phyloP scores from a whole-genome alignment of 37 sponge, comb jelly and placozoan genomes.

The Ephydatia muelleri region DNA sequence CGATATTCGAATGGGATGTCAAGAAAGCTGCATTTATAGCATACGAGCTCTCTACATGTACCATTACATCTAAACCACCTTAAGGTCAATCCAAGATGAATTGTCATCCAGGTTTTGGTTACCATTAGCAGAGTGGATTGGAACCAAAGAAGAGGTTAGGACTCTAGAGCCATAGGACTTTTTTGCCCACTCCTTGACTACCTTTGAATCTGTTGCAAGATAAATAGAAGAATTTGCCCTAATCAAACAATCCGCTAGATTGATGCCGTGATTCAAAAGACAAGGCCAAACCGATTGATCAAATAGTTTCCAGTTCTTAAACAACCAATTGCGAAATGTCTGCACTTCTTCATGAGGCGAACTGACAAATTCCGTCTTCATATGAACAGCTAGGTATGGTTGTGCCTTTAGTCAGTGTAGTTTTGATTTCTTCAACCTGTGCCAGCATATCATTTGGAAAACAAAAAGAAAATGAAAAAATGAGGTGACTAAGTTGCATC shows the following conservation, averaged over 20 bases:
- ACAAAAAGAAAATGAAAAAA: constrained; percentile 30
- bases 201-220: constrained; percentile 30
- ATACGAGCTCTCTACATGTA: constrained; percentile 25
- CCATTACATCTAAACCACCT: constrained; percentile 7
- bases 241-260: not conserved
- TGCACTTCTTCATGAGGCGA: not conserved
- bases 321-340: too few species aligned
- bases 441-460: not conserved
- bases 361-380: constrained; percentile 42
- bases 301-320: constrained; percentile 16
- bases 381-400: constrained; percentile 22
- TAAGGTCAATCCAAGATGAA: constrained; percentile 6
- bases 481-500: too few species aligned
- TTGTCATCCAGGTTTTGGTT: not conserved
- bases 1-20: constrained; percentile 9
- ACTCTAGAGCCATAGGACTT: too few species aligned
- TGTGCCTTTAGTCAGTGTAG: constrained; percentile 2
- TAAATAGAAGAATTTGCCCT: constrained; percentile 1
- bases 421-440: not conserved
- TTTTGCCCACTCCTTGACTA: constrained; percentile 36
- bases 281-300: not conserved
- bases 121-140: not conserved
- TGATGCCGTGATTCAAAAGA: constrained; percentile 10
- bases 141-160: not conserved
- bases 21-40: constrained; percentile 20